These are phyloP conservation scores for Clarias gariepinus DNA, from an alignment of 2,113 vertebrate species.

Conservation along the genomic window DNA sequence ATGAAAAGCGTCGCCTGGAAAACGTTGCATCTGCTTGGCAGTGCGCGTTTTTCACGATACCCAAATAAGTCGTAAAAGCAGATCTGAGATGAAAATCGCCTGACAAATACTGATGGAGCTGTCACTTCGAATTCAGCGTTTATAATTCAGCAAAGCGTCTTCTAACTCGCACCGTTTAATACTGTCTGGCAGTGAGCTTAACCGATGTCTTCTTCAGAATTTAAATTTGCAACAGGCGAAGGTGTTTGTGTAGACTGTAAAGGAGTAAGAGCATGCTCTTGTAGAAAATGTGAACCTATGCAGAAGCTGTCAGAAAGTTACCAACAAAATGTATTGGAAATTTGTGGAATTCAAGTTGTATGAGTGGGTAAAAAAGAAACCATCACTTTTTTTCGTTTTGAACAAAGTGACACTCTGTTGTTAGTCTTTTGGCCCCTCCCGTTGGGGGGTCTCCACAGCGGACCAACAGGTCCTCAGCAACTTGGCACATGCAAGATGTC, in stretches of 20 bases:
- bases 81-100: constrained; percentile 26
- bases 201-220: constrained; percentile 20
- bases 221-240: not conserved
- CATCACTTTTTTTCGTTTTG: too few relatives aligned
- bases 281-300: not conserved
- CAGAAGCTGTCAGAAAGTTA: not conserved
- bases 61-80: not conserved
- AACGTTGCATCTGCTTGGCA: not conserved
- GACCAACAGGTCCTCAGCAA: too few relatives aligned
- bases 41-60: not conserved
- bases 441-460: too few relatives aligned
- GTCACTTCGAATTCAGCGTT: constrained; percentile 33
- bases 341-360: too few relatives aligned
- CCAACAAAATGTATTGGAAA: too few relatives aligned
- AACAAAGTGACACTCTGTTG: too few relatives aligned
- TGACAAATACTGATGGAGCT: constrained; percentile 44
- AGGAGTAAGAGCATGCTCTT: not conserved
- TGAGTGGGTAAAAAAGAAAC: too few relatives aligned
- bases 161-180: constrained; percentile 20
- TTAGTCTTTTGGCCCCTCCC: too few relatives aligned
- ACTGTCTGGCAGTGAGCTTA: constrained; percentile 10
- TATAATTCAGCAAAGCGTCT: constrained; percentile 37
- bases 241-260: not conserved
- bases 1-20: not conserved
- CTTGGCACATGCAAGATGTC: too few relatives aligned